Percentiles rank a stretch among this genome's conserved stretches.
Evolutionary conservation across 2,113 vertebrate genomes (phyloP).

Genomic region (Anhinga rufa): DNA sequence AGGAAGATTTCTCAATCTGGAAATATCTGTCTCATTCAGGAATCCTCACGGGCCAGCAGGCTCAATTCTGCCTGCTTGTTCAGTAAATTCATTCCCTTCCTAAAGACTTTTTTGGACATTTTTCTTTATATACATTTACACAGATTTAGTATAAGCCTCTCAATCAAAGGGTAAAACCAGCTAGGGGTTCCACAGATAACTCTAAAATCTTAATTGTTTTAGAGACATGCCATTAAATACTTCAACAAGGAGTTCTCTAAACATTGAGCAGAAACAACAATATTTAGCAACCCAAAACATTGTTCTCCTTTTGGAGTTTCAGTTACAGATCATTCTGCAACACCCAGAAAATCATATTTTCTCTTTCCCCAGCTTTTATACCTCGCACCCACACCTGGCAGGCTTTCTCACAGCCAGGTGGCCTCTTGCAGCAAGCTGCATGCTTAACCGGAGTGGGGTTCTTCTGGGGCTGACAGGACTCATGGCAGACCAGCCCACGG

Average conservation of each 20-base stretch:
- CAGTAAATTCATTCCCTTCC: not conserved
- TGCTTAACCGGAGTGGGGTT: rapidly evolving
- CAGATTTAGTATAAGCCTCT: not conserved
- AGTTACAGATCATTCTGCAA: not conserved
- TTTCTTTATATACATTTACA: not conserved
- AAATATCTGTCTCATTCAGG: not conserved
- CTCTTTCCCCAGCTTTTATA: not conserved
- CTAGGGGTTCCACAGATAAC: not conserved
- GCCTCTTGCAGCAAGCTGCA: not conserved
- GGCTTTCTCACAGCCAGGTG: not conserved
- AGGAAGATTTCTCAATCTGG: too few species aligned
- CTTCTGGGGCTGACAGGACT: not conserved
- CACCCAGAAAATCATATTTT: not conserved
- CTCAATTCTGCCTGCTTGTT: not conserved
- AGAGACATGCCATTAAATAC: rapidly evolving
- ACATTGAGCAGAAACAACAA: not conserved
- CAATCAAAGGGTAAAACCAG: not conserved
- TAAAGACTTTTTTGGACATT: not conserved
- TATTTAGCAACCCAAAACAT: not conserved
- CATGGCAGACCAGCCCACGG: rapidly evolving
- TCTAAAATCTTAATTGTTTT: not conserved
- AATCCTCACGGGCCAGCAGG: not conserved
- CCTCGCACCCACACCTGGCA: rapidly evolving
- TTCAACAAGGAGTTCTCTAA: not conserved
- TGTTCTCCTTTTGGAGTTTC: not conserved